A percentile compares a stretch with the other conserved stretches of the same genome.
These are phyloP conservation scores for Pogonognathellus flavescens DNA, from an alignment of 1,140 invertebrate species.

Conservation along the genomic window DNA sequence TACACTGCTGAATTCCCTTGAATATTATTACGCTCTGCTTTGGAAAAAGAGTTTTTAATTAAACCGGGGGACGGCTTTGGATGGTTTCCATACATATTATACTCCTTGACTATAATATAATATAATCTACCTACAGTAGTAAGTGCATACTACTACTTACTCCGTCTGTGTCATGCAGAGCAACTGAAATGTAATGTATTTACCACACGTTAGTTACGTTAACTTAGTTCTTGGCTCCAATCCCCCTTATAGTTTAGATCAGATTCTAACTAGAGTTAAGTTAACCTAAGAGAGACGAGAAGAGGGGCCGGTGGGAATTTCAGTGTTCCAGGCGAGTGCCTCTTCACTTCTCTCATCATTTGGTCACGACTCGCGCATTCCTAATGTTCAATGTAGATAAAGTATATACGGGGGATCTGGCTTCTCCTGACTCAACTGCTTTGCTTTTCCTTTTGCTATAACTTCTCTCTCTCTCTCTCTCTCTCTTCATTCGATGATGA, in stretches of 20 bases:
- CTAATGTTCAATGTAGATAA: constrained; percentile 48
- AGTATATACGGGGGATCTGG: neutral
- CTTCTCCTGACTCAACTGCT: constrained; percentile 41
- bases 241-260: constrained; percentile 41
- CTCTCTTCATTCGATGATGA: constrained; percentile 31
- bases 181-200: constrained; percentile 26
- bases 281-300: constrained; percentile 41
- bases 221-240: constrained; percentile 37
- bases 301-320: constrained; percentile 51
- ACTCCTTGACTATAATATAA: neutral
- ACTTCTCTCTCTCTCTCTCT: neutral
- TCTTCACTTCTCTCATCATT: constrained; percentile 49
- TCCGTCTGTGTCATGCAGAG: neutral
- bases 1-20: constrained; percentile 43
- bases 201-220: constrained; percentile 28
- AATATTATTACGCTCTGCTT: constrained; percentile 42
- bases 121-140: neutral
- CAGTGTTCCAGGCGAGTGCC: constrained; percentile 53
- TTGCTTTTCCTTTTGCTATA: neutral
- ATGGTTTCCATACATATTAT: constrained; percentile 41
- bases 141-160: neutral
- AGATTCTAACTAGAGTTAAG: neutral
- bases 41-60: constrained; percentile 49
- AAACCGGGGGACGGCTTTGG: constrained; percentile 45
- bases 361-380: constrained; percentile 53